Evolutionary conservation across 1,140 invertebrate species (phyloP).

Genomic region (Phocides pigmalion): DNA sequence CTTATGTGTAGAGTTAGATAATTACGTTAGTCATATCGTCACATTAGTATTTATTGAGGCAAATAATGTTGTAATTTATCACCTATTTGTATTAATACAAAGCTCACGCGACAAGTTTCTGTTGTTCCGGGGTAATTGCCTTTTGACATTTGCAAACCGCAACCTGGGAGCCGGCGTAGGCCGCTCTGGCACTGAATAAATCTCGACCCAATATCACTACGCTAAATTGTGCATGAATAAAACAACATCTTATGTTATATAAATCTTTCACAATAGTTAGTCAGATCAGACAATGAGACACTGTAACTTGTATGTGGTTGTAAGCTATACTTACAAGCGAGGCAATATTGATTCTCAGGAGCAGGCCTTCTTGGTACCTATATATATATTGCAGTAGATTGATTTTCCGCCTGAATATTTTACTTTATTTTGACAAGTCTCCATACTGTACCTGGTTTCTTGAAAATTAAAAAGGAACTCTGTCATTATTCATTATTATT

Average conservation of each 20-base stretch:
- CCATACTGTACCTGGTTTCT: no score
- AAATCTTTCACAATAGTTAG: slow-evolving; percentile 6
- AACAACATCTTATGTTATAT: slow-evolving; percentile 23
- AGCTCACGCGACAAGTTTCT: slow-evolving; percentile 18
- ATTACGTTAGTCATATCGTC: not conserved
- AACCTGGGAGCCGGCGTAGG: slow-evolving; percentile 26
- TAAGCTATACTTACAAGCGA: no score
- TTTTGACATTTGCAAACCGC: slow-evolving; percentile 31
- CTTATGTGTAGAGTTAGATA: not conserved
- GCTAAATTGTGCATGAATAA: slow-evolving; percentile 24
- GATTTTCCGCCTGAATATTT: no score
- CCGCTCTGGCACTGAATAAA: slow-evolving; percentile 17
- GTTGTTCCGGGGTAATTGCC: slow-evolving; percentile 35
- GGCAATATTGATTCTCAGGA: no score
- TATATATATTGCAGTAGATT: no score
- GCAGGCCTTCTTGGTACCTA: no score
- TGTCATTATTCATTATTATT: no score
- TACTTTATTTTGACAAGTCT: no score
- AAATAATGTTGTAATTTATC: not conserved
- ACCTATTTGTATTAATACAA: not conserved
- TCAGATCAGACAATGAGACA: not conserved
- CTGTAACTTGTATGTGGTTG: not conserved
- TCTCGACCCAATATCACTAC: slow-evolving; percentile 28
- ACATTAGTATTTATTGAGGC: not conserved
- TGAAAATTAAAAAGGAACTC: no score